These are phyloP conservation scores for Catharus minimus DNA, from an alignment of 2,113 vertebrate species.

Conservation along the genomic window DNA sequence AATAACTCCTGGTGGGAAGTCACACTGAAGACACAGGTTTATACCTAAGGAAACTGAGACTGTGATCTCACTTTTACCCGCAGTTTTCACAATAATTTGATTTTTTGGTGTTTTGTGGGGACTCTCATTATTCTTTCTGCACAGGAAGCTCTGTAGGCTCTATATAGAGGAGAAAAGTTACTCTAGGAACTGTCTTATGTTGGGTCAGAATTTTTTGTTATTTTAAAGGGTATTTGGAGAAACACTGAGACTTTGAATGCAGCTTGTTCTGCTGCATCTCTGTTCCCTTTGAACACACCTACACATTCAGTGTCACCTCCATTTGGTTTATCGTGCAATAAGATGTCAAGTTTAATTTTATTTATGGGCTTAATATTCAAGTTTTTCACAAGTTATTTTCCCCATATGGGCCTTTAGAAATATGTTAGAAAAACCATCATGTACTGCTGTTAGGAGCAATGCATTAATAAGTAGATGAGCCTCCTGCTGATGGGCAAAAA, in stretches of 20 bases:
- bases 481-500: background rate
- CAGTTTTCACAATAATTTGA: background rate
- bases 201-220: background rate
- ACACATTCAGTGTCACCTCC: background rate
- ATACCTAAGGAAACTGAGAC: background rate
- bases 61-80: background rate
- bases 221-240: background rate
- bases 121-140: background rate
- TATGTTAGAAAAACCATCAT: slow-evolving; percentile 12
- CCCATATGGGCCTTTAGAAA: slow-evolving; percentile 19
- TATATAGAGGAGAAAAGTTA: background rate
- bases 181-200: background rate
- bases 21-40: background rate
- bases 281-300: background rate
- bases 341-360: background rate
- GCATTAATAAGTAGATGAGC: slow-evolving; percentile 7
- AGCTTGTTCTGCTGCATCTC: background rate
- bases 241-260: background rate
- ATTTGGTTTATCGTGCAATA: background rate
- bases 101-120: background rate
- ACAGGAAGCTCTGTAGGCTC: background rate
- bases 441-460: background rate
- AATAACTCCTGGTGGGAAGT: background rate
- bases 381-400: slow-evolving; percentile 21
- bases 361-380: slow-evolving; percentile 40